Conservation (phyloP, 2,888 invertebrate species). For the Elmis aenea region DNA sequence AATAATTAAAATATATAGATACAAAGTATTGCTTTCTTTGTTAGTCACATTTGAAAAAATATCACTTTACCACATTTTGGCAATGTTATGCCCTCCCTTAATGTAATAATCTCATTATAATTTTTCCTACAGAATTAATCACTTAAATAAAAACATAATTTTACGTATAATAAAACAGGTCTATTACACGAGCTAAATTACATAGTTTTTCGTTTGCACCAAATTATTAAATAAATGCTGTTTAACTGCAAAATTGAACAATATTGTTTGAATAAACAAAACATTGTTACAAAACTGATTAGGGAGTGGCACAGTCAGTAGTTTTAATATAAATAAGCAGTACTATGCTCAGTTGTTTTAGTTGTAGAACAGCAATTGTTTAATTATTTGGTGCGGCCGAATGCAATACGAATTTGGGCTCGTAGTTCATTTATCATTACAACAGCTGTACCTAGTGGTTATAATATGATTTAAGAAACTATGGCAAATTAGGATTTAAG, state of each 20-base stretch:
- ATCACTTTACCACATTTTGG: constrained; percentile 52
- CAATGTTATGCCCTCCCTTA: constrained; percentile 24
- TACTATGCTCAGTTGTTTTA: too few species aligned
- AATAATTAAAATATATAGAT: constrained; percentile 57
- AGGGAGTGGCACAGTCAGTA: too few species aligned
- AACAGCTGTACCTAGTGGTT: constrained; percentile 44
- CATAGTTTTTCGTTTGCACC: constrained; percentile 1
- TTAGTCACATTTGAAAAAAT: constrained; percentile 68
- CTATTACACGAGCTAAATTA: constrained; percentile 4
- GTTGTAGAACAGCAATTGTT: too few species aligned
- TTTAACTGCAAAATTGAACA: too few species aligned
- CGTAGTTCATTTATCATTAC: constrained; percentile 45
- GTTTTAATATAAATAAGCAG: too few species aligned
- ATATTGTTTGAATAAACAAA: too few species aligned
- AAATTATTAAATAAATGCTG: too few species aligned
- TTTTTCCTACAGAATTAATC: constrained; percentile 23
- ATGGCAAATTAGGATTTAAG: constrained; percentile 27
- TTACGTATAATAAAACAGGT: constrained; percentile 11
- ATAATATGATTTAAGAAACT: constrained; percentile 26
- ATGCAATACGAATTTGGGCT: too few species aligned
- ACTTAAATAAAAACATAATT: constrained; percentile 13
- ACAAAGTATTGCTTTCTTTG: constrained; percentile 74
- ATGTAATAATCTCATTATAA: constrained; percentile 17
- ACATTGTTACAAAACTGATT: too few species aligned
- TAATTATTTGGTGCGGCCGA: too few species aligned